A percentile compares a stretch with the other conserved stretches of the same genome.
Evolutionary conservation across 2,113 vertebrate genomes (phyloP).

Genomic region (Crotalus helleri): DNA sequence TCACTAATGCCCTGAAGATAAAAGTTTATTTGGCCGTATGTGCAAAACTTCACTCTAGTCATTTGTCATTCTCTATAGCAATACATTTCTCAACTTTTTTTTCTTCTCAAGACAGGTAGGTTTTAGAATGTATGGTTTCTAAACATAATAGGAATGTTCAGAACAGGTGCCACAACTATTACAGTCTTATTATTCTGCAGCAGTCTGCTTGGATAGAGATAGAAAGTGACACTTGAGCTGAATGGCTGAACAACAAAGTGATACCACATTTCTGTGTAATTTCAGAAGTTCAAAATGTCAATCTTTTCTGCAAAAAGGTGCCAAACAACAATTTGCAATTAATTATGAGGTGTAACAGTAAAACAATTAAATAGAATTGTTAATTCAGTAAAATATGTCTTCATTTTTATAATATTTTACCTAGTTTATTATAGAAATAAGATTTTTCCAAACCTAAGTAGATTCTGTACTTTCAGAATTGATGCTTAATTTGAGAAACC

Average conservation of each 20-base stretch:
- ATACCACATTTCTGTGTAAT: conserved; percentile 18
- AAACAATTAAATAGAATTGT: neutral
- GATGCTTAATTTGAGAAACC: neutral
- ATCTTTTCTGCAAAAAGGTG: neutral
- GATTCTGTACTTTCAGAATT: neutral
- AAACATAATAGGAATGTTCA: conserved; percentile 57
- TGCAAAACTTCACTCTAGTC: conserved; percentile 75
- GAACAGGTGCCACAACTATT: conserved; percentile 45
- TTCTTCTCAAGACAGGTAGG: conserved; percentile 70
- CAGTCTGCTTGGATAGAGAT: conserved; percentile 35
- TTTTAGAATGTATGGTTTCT: conserved; percentile 49
- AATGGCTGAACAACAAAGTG: conserved; percentile 39
- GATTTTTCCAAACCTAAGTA: neutral
- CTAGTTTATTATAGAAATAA: neutral
- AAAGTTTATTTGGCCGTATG: conserved; percentile 76
- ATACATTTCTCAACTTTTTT: conserved; percentile 71
- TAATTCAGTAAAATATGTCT: neutral
- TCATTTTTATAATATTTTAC: conserved; percentile 7
- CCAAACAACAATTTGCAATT: neutral
- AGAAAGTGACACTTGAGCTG: conserved; percentile 34
- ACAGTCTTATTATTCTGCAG: conserved; percentile 38
- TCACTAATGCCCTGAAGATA: conserved; percentile 80
- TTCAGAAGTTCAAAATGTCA: conserved; percentile 33
- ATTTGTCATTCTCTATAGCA: conserved; percentile 82
- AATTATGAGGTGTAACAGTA: neutral